phyloP scores from a whole-genome alignment of 2,888 invertebrate species.

The Diarsia brunnea region DNA sequence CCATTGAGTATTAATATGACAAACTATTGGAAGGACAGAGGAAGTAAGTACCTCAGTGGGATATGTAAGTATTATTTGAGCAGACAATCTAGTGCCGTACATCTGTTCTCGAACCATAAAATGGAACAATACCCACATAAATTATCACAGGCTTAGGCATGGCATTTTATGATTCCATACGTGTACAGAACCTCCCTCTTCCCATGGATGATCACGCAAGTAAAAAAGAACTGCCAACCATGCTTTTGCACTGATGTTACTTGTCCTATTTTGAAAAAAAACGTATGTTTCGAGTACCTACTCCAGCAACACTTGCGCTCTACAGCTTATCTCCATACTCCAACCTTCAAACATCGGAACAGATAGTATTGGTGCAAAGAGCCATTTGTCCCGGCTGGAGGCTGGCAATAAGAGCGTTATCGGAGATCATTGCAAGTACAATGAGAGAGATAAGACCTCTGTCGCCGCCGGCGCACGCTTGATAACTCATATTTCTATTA shows the following conservation, averaged over 20 bases:
- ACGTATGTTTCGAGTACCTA: neutral
- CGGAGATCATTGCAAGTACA: slow-evolving; percentile 79
- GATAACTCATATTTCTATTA: slow-evolving; percentile 85
- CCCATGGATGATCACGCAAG: neutral
- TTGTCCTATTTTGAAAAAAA: neutral
- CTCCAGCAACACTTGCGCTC: slow-evolving; percentile 17
- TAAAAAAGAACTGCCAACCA: neutral
- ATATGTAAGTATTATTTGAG: neutral
- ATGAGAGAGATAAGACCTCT: slow-evolving; percentile 76
- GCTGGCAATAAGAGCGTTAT: slow-evolving; percentile 81
- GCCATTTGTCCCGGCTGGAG: slow-evolving; percentile 72
- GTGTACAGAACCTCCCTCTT: neutral
- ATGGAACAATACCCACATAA: neutral
- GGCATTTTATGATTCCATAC: neutral
- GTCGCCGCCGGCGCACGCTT: slow-evolving; percentile 73
- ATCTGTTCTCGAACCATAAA: neutral
- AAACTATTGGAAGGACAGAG: neutral
- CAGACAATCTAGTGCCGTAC: neutral
- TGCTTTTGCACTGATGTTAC: neutral
- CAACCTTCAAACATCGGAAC: slow-evolving; percentile 42
- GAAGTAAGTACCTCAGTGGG: neutral
- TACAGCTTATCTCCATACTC: slow-evolving; percentile 36
- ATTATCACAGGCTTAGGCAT: neutral
- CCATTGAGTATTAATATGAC: slow-evolving; percentile 39
- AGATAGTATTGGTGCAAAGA: slow-evolving; percentile 69